Conservation (phyloP, 2,797 vertebrate genomes). For the Pitangus sulphuratus region DNA sequence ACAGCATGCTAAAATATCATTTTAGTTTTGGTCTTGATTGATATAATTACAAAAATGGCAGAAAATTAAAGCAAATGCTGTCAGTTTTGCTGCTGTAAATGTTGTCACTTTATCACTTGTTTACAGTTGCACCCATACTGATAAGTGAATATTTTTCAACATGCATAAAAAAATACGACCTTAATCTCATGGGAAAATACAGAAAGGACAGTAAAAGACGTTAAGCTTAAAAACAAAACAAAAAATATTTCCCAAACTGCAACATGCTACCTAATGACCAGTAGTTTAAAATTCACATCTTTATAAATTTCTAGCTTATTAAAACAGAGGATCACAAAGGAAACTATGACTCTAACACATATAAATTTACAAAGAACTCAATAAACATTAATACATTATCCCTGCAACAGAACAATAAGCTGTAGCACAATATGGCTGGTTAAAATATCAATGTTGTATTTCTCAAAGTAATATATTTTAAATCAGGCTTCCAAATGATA, state of each 20-base stretch:
- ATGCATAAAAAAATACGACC: constrained; percentile 77
- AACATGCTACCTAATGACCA: constrained; percentile 47
- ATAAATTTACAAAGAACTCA: constrained; percentile 39
- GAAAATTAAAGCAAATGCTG: constrained; percentile 83
- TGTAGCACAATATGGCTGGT: constrained; percentile 47
- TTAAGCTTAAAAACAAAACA: constrained; percentile 48
- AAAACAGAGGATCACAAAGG: constrained; percentile 53
- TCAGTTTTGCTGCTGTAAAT: constrained; percentile 78
- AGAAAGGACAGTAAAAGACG: constrained; percentile 54
- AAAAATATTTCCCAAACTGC: constrained; percentile 35
- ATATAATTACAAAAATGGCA: constrained; percentile 85
- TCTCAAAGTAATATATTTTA: constrained; percentile 72
- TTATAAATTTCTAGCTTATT: constrained; percentile 59
- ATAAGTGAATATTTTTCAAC: constrained; percentile 83
- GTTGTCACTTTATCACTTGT: constrained; percentile 83
- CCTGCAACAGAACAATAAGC: constrained; percentile 58
- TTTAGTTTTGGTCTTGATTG: constrained; percentile 83
- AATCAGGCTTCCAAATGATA: constrained; percentile 50
- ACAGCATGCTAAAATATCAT: constrained; percentile 84
- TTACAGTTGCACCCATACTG: constrained; percentile 80
- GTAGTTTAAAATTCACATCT: constrained; percentile 30
- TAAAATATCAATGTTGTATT: constrained; percentile 57
- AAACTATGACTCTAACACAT: constrained; percentile 18
- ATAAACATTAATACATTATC: constrained; percentile 53
- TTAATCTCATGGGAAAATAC: constrained; percentile 71